Base-by-base conservation (phyloP, 92 coral and sea anemone genomes). In the Zoanthus gigantus region DNA sequence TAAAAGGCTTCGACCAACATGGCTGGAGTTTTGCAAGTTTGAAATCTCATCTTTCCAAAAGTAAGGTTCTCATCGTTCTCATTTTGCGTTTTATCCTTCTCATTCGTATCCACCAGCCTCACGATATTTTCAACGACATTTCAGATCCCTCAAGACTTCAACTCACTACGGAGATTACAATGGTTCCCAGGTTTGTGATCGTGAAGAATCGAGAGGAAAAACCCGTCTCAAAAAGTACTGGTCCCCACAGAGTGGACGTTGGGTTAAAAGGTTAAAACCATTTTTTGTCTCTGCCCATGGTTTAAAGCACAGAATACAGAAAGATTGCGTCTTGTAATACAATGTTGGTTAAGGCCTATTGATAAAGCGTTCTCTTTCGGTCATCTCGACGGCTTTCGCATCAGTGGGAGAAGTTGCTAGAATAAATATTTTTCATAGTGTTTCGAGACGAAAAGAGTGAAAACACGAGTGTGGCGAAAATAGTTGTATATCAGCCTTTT, bases 201-300 rank as follows among this genome's bases (percentile, higher is more conserved):
- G 13, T 58, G 89, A 34, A 44, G 72, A 42, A 84, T 69, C 29
- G 63, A 74, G 76, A 74, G 44, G 61, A n/a, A 73, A 9, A 48
- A 54, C 18, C 81, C 53, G 48, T 77, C 56, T 28, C n/a, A 61
- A 28, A 42, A 80, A 89, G 48, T 93, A 93, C 91, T 95, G 90
- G 83, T 93, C 98, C 2, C 94, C 98, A 11, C 85, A 94, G 9
- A 92, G 94, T 12, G 96, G 98, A 76, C 94, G 98, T 42, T 95
- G 98, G 98, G 94, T 95, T 30, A 95, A 88, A 95, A 93, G 94
- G 98, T 37, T 95, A 74, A 74, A 77, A 18, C 6, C 30, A 63
- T 29, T 16, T 2, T 6, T 23, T 18, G 69, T 63, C 17, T 17
- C 42, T 37, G 4, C 42, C 42, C 42, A 37, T 4, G 42, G 42